phyloP scores from a whole-genome alignment of 2,888 invertebrate species.

The Synanthedon myopaeformis region DNA sequence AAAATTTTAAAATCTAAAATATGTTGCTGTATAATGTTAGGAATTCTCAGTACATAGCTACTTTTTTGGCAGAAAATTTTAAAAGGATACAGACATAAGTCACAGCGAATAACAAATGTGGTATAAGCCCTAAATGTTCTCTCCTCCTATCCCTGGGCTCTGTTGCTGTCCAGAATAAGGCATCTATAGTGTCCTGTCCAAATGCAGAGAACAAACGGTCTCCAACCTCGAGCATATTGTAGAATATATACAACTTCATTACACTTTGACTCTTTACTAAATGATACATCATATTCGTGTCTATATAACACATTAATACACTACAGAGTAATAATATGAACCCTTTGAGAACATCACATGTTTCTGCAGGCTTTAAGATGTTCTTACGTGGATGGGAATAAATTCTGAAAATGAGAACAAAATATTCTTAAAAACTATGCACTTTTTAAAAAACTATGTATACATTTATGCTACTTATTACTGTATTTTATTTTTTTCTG shows the following conservation, averaged over 20 bases:
- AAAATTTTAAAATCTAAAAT: no score
- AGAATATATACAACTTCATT: constrained; percentile 99
- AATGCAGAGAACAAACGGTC: constrained; percentile 96
- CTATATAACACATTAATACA: constrained; percentile 89
- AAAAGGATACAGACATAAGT: constrained; percentile 95
- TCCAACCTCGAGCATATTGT: constrained; percentile 98
- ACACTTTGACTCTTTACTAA: constrained; percentile 97
- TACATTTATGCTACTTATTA: no score
- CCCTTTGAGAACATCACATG: constrained; percentile 96
- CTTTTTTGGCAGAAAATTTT: constrained; percentile 1
- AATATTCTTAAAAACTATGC: not conserved
- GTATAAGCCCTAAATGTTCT: constrained; percentile 87
- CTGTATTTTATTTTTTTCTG: not conserved
- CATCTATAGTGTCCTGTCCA: constrained; percentile 98
- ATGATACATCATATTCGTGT: constrained; percentile 98
- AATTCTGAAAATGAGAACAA: constrained; percentile 31
- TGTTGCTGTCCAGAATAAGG: constrained; percentile 98
- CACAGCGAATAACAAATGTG: constrained; percentile 92
- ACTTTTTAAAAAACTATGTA: no score
- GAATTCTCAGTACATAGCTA: no score
- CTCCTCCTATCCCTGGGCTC: constrained; percentile 88
- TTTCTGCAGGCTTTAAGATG: constrained; percentile 87
- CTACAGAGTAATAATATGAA: constrained; percentile 86
- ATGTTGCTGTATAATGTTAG: no score
- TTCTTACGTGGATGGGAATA: constrained; percentile 53